phyloP scores from a whole-genome alignment of 2,888 invertebrate genomes.

The Dascillus cervinus region DNA sequence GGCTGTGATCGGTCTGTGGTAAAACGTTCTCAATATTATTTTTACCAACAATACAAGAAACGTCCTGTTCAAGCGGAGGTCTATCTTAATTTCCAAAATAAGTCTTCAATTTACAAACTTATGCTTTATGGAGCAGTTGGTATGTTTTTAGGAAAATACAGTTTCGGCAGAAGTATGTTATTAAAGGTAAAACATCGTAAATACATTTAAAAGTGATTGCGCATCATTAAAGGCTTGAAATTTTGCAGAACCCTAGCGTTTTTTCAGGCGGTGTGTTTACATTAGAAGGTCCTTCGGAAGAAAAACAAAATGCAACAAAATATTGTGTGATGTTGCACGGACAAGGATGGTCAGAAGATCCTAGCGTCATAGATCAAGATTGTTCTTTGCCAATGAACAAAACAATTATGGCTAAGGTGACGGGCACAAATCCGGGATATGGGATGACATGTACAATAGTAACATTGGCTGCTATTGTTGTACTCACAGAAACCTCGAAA shows the following conservation, averaged over 20 bases:
- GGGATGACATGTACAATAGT: slow-evolving; percentile 69
- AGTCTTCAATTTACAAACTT: no score
- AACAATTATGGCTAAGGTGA: slow-evolving; percentile 57
- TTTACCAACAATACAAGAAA: no score
- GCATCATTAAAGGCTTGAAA: no score
- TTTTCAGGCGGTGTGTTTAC: slow-evolving; percentile 65
- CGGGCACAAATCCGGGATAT: slow-evolving; percentile 72
- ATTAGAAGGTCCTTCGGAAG: slow-evolving; percentile 57
- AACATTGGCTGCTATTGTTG: slow-evolving; percentile 62
- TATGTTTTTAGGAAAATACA: no score
- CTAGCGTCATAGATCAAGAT: slow-evolving; percentile 50
- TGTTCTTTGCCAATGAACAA: slow-evolving; percentile 55
- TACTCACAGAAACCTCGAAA: slow-evolving; percentile 66
- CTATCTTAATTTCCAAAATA: no score
- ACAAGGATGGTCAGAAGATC: slow-evolving; percentile 64
- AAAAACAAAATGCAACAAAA: slow-evolving; percentile 49
- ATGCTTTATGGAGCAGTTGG: no score
- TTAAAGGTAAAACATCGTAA: slow-evolving; percentile 45
- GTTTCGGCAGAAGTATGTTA: slow-evolving; percentile 54
- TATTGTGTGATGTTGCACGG: slow-evolving; percentile 68
- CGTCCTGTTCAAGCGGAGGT: no score
- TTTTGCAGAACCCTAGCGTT: slow-evolving; percentile 33
- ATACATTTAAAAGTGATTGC: not conserved
- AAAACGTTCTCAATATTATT: no score
- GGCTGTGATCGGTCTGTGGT: no score